phyloP scores from a whole-genome alignment of 92 coral and sea anemone genomes.

The Bergia sp. region DNA sequence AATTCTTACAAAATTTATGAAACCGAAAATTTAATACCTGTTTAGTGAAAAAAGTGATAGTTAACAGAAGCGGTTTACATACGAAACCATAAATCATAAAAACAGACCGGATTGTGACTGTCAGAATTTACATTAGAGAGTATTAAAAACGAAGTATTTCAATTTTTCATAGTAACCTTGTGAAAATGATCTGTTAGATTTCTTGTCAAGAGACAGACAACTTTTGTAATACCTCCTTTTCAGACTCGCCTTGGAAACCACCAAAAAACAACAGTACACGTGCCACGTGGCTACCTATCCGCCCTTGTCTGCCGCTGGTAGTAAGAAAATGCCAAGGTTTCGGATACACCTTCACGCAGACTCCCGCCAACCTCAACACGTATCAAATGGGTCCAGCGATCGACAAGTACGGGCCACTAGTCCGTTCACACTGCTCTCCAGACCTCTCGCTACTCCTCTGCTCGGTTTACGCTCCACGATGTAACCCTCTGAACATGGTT shows the following conservation, averaged over 20 bases:
- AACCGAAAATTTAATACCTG: too few species aligned
- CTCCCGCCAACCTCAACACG: neutral
- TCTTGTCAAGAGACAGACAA: too few species aligned
- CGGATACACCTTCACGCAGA: constrained; percentile 30
- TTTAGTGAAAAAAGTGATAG: too few species aligned
- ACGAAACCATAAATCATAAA: too few species aligned
- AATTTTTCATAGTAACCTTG: neutral
- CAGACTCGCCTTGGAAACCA: constrained; percentile 30
- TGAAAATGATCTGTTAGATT: too few species aligned
- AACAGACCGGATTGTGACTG: too few species aligned
- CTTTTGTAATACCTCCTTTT: neutral
- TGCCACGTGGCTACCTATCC: constrained; percentile 18
- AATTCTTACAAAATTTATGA: too few species aligned
- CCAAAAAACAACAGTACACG: neutral
- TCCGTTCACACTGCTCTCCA: constrained; percentile 29
- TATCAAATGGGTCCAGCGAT: neutral
- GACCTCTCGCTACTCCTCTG: constrained; percentile 19
- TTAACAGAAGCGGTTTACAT: too few species aligned
- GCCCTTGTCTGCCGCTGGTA: constrained; percentile 18
- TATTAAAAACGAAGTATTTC: too few species aligned
- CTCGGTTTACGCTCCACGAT: constrained; percentile 27
- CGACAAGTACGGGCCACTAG: constrained; percentile 14
- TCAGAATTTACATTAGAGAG: too few species aligned
- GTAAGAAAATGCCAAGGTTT: constrained; percentile 16
- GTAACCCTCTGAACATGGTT: constrained; percentile 36